Base-by-base conservation (phyloP, 2,113 vertebrate species). In the Trichechus manatus region DNA sequence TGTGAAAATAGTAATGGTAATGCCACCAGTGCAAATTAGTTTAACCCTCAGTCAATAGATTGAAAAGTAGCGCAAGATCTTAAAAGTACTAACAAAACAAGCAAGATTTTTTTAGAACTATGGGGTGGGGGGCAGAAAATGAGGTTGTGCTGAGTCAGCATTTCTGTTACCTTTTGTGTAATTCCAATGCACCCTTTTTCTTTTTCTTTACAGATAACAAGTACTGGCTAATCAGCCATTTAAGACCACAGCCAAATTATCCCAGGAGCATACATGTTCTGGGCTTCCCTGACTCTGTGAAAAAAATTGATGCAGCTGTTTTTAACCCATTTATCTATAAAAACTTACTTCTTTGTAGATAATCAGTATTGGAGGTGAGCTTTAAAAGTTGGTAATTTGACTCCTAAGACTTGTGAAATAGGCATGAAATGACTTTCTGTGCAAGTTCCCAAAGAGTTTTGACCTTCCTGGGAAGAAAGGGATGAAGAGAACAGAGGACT, bases 291-390 rank as follows among this genome's bases (percentile, higher is more conserved):
- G 96, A 94, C 66, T 98, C 42, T 0, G 42, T 99, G 0, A 75
- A 98, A 96, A 99, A 99, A 97, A 97, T 99, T 0, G 99, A 99
- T 94, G 99, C 99, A 15, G 99, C 99, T 0, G 99, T 99, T 93
- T 94, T 99, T 97, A 99, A 99, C 64, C 89, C 39, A 25, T 96
- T 96, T 53, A 98, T 97, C 0, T 97, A 98, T 68, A n/a, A 99
- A 99, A 97, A 99, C 99, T 5, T 99, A 99, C 19, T 98, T 99
- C 91, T 99, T 99, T 95, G 98, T 98, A 0, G 98, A 98, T 0
- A 98, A 98, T 36, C 98, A 98, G 0, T 99, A 99, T 92, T 99
- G 99, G 99, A 99, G 99, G 99, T 99, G 96, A 95, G 97, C 15
- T 23, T 93, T 25, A 36, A 68, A 56, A n/a, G 0, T 90, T 92